Evolutionary conservation across 2,797 vertebrate genomes (phyloP).

Genomic region (Semaprochilodus insignis): DNA sequence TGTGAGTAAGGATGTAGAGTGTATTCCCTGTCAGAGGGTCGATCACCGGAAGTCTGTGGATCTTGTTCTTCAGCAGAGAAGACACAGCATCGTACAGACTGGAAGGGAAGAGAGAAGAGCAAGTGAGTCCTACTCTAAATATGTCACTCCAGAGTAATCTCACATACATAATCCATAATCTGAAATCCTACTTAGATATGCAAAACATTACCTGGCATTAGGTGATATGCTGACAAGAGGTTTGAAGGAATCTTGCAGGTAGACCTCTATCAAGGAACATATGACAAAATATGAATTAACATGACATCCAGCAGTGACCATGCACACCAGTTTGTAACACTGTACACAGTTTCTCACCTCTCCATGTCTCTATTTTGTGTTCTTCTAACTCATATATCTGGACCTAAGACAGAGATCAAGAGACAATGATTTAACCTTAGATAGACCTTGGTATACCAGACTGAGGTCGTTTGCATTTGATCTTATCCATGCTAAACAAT

Average conservation of each 20-base stretch:
- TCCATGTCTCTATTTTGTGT: constrained; percentile 99
- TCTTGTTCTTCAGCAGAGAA: constrained; percentile 95
- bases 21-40: constrained; percentile 96
- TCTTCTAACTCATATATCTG: constrained; percentile 98
- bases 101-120: constrained; percentile 16
- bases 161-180: background rate
- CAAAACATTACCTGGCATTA: constrained; percentile 86
- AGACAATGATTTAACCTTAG: background rate
- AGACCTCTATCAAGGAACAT: constrained; percentile 81
- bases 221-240: constrained; percentile 96
- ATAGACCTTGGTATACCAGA: background rate
- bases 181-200: background rate
- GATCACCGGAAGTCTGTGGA: constrained; percentile 96
- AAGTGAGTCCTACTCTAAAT: background rate
- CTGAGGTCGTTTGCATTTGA: background rate
- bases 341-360: constrained; percentile 80
- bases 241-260: constrained; percentile 97
- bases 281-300: background rate
- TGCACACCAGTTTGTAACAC: background rate
- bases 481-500: background rate
- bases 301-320: constrained; percentile 10
- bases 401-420: constrained; percentile 79
- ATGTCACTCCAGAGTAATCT: background rate
- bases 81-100: constrained; percentile 96
- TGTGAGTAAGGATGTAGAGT: constrained; percentile 97